Conservation (phyloP, 1,140 invertebrate genomes). For the Drosophila busckii region DNA sequence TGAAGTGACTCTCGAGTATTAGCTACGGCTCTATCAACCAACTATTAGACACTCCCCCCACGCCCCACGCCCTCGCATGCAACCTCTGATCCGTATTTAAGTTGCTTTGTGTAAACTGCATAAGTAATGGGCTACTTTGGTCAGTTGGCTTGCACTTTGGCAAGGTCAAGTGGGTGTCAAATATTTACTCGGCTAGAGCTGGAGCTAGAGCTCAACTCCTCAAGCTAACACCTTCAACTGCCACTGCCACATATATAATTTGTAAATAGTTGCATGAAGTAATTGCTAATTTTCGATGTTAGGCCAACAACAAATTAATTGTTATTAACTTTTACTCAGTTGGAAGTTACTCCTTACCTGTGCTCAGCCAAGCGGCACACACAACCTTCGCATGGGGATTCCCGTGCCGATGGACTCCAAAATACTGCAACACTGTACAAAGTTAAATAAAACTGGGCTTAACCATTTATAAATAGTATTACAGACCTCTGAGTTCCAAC, state of each 20-base stretch:
- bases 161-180: slow-evolving; percentile 57
- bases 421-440: slow-evolving; percentile 8
- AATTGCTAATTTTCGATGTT: slow-evolving; percentile 59
- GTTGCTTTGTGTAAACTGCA: slow-evolving; percentile 43
- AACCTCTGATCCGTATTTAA: slow-evolving; percentile 13
- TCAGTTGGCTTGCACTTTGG: slow-evolving; percentile 6
- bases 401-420: slow-evolving; percentile 17
- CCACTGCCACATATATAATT: slow-evolving; percentile 34
- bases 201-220: too few species aligned
- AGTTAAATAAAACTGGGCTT: slow-evolving; percentile 18
- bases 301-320: slow-evolving; percentile 42
- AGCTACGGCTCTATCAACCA: slow-evolving; percentile 3
- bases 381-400: slow-evolving; percentile 12
- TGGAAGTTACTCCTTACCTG: slow-evolving; percentile 16
- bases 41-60: neutral
- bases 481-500: too few species aligned
- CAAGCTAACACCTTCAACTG: slow-evolving; percentile 12
- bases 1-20: slow-evolving; percentile 8
- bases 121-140: slow-evolving; percentile 21
- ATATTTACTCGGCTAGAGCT: slow-evolving; percentile 45
- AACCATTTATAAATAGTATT: too few species aligned
- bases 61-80: neutral
- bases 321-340: slow-evolving; percentile 40
- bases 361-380: slow-evolving; percentile 18
- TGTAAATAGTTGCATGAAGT: slow-evolving; percentile 60